Evolutionary conservation across 2,888 invertebrate species (phyloP).

Genomic region (Ormyrus labotus): DNA sequence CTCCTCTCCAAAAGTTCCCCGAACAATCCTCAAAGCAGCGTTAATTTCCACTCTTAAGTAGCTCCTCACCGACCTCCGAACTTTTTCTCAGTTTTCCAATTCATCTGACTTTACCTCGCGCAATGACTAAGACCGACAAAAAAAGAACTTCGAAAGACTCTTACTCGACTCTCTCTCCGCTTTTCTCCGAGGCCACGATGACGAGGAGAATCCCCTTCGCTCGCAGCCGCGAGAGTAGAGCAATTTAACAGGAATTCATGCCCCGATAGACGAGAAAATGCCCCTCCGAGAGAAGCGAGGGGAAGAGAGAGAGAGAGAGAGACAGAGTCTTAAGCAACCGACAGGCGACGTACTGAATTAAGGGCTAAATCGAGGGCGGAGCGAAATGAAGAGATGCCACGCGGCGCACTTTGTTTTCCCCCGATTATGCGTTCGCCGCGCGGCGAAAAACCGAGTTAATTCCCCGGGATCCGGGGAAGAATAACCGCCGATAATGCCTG

Average conservation of each 20-base stretch:
- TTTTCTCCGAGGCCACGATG: neutral
- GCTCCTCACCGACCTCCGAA: constrained; percentile 9
- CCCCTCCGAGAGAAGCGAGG: too few species aligned
- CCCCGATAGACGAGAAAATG: neutral
- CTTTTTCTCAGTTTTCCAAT: constrained; percentile 20
- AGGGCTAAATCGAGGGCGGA: neutral
- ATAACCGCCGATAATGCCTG: constrained; percentile 11
- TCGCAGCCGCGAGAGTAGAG: neutral
- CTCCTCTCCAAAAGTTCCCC: too few species aligned
- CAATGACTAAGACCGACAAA: neutral
- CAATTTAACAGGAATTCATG: constrained; percentile 29
- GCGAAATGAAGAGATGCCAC: constrained; percentile 3
- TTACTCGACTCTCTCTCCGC: neutral
- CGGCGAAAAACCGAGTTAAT: constrained; percentile 7
- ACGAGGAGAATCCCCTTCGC: constrained; percentile 8
- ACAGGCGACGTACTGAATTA: too few species aligned
- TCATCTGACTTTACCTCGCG: constrained; percentile 1
- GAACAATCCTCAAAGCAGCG: neutral
- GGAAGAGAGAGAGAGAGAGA: too few species aligned
- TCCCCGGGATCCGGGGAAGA: neutral
- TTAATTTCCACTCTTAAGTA: constrained; percentile 25
- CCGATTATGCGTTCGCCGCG: neutral
- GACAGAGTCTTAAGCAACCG: too few species aligned
- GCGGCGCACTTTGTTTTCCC: constrained; percentile 8
- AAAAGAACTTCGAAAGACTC: too few species aligned